Conservation (phyloP, 2,888 invertebrate species). For the Camponotus fellah region DNA sequence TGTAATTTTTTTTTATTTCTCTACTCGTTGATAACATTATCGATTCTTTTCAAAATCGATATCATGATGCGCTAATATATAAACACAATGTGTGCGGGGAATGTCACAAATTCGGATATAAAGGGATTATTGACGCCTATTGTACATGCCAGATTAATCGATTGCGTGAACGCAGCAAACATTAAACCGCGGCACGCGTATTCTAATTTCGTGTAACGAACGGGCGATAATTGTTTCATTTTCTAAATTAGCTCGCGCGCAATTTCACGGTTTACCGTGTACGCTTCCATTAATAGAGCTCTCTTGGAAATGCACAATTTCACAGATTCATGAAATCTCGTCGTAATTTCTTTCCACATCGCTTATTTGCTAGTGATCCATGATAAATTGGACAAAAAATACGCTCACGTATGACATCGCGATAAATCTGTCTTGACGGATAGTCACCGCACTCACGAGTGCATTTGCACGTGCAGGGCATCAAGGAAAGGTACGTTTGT, state of each 20-base stretch:
- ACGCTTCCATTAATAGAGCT: not conserved
- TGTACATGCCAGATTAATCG: constrained; percentile 21
- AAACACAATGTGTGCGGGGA: not conserved
- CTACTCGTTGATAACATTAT: not conserved
- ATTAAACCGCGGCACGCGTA: constrained; percentile 26
- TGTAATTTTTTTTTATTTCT: not conserved
- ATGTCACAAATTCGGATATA: not conserved
- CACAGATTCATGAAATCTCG: constrained; percentile 30
- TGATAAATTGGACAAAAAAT: constrained; percentile 60
- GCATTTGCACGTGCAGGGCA: constrained; percentile 62
- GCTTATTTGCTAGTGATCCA: constrained; percentile 31
- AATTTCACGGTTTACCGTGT: constrained; percentile 39
- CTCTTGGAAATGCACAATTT: constrained; percentile 41
- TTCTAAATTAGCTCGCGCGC: constrained; percentile 37
- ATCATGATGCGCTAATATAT: not conserved
- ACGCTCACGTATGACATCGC: constrained; percentile 49
- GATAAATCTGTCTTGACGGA: constrained; percentile 63
- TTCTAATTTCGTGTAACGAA: constrained; percentile 37
- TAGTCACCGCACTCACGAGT: constrained; percentile 47
- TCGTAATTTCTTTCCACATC: constrained; percentile 31
- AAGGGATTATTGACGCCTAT: not conserved
- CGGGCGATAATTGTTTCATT: constrained; percentile 47
- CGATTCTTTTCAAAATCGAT: not conserved
- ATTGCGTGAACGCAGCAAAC: constrained; percentile 19
- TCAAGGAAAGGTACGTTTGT: constrained; percentile 13